phyloP scores from a whole-genome alignment of 2,797 vertebrate species.

The Mastacembelus armatus region DNA sequence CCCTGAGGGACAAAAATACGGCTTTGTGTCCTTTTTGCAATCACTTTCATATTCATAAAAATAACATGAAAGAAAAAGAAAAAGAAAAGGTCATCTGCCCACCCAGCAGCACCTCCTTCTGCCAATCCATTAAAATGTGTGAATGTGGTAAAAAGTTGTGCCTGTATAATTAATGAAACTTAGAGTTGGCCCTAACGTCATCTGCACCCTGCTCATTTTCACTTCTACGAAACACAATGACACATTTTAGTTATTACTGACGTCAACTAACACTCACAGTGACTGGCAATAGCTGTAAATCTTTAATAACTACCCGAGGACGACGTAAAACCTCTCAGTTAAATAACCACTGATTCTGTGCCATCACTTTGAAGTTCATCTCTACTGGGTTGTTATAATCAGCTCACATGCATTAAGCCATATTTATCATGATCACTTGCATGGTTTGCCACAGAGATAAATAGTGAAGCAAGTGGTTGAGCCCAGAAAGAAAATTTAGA shows the following conservation, averaged over 20 bases:
- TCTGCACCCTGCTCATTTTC: conserved; percentile 22
- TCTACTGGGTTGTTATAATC: conserved; percentile 58
- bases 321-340: conserved; percentile 47
- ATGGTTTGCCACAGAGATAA: conserved; percentile 72
- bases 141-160: conserved; percentile 18
- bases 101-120: background rate
- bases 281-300: conserved; percentile 45
- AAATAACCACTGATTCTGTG: conserved; percentile 47
- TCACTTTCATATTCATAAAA: conserved; percentile 10
- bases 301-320: conserved; percentile 41
- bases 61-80: background rate
- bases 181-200: conserved; percentile 35
- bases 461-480: conserved; percentile 64
- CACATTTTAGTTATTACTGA: conserved; percentile 35
- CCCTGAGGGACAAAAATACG: no score
- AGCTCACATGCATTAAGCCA: conserved; percentile 56
- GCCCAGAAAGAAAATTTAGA: conserved; percentile 54
- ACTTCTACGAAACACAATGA: conserved; percentile 40
- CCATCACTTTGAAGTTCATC: conserved; percentile 64
- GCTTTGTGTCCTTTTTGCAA: background rate
- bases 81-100: conserved; percentile 3
- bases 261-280: conserved; percentile 26
- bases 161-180: conserved; percentile 42
- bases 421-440: conserved; percentile 71
- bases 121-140: conserved; percentile 25